phyloP scores from a whole-genome alignment of 2,888 invertebrate genomes.

The Pachliopta kotzebuea region DNA sequence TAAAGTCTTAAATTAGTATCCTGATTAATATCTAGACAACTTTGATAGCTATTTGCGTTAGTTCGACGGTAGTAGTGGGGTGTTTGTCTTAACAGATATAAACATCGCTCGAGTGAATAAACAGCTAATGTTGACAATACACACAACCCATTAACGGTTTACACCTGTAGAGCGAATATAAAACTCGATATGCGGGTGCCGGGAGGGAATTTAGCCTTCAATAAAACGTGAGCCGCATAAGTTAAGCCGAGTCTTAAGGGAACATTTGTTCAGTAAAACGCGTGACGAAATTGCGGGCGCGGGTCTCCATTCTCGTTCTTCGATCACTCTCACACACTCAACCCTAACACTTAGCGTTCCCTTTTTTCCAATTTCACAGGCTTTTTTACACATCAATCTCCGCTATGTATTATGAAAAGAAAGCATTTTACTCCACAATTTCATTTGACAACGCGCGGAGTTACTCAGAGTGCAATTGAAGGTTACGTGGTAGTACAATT shows the following conservation, averaged over 20 bases:
- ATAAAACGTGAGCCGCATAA: conserved; percentile 75
- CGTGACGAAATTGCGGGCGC: conserved; percentile 75
- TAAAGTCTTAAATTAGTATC: background rate
- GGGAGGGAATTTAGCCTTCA: conserved; percentile 62
- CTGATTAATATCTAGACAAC: conserved; percentile 5
- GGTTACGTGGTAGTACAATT: background rate
- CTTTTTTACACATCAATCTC: conserved; percentile 77
- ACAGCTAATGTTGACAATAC: conserved; percentile 34
- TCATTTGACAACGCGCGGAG: conserved; percentile 27
- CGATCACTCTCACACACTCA: conserved; percentile 62
- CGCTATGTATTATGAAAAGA: conserved; percentile 62
- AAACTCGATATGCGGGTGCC: conserved; percentile 51
- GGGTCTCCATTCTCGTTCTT: conserved; percentile 54
- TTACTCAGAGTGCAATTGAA: conserved; percentile 17
- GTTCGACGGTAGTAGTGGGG: conserved; percentile 33
- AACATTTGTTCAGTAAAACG: conserved; percentile 76
- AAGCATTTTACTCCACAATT: conserved; percentile 51
- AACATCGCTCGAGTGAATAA: conserved; percentile 30
- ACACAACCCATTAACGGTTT: conserved; percentile 48
- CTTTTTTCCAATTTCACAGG: conserved; percentile 78
- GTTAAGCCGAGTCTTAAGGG: conserved; percentile 71
- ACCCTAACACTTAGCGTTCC: conserved; percentile 75
- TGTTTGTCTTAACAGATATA: conserved; percentile 33
- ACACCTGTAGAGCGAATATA: conserved; percentile 54
- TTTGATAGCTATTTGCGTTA: conserved; percentile 6